phyloP scores from a whole-genome alignment of 2,797 vertebrate species.

The Zenarchopterus dispar region DNA sequence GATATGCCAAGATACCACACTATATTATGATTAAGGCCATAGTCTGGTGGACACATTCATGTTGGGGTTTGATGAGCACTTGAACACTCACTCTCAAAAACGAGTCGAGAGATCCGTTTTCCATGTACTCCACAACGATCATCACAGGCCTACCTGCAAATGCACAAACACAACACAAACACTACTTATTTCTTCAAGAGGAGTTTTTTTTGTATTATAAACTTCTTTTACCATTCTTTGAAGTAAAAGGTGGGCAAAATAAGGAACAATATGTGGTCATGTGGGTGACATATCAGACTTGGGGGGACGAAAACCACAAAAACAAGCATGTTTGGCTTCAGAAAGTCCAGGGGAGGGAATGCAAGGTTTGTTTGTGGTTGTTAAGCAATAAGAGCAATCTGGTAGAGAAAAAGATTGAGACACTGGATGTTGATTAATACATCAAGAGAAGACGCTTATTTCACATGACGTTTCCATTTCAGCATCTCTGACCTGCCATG shows the following conservation, averaged over 20 bases:
- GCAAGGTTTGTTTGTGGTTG: conserved; percentile 2
- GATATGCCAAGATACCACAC: conserved; percentile 11
- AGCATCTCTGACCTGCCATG: conserved; percentile 7
- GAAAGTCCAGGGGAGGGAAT: neutral
- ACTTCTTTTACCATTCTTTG: neutral
- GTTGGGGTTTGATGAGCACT: neutral
- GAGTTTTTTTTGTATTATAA: neutral
- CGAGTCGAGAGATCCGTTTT: conserved; percentile 96
- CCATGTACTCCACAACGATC: conserved; percentile 98
- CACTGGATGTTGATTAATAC: conserved; percentile 29
- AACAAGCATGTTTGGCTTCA: neutral
- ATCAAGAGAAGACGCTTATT: conserved; percentile 27
- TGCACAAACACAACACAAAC: conserved; percentile 65
- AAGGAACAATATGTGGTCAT: neutral
- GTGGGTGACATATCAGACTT: neutral
- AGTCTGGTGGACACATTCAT: conserved; percentile 13
- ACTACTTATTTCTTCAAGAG: neutral
- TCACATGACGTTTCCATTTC: conserved; percentile 17
- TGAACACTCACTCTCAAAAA: conserved; percentile 89
- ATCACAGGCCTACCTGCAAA: conserved; percentile 94
- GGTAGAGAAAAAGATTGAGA: neutral
- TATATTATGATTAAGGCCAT: conserved; percentile 21
- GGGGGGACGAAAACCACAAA: conserved; percentile 3
- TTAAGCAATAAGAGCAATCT: neutral
- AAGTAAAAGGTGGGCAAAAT: neutral